Evolutionary conservation across 2,113 vertebrate species (phyloP).

Genomic region (Kobus ellipsiprymnus): DNA sequence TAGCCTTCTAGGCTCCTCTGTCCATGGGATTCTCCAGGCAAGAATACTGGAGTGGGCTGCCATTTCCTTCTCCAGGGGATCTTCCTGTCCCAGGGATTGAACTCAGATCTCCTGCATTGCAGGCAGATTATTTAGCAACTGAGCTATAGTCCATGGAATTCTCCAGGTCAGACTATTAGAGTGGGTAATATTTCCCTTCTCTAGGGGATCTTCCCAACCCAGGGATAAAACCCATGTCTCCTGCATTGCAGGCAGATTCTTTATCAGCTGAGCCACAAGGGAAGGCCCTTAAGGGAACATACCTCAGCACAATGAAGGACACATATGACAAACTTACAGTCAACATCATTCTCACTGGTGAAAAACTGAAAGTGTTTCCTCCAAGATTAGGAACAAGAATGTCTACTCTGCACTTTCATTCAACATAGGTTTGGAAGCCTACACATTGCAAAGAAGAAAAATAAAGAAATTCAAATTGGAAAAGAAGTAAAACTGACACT

Average conservation of each 20-base stretch:
- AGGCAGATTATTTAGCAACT: background rate
- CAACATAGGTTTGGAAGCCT: background rate
- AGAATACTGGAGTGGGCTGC: background rate
- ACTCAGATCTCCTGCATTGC: background rate
- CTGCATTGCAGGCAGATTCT: background rate
- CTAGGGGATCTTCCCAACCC: background rate
- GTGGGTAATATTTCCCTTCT: background rate
- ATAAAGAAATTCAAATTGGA: background rate
- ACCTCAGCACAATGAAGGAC: background rate
- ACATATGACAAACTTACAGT: background rate
- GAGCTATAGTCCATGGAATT: background rate
- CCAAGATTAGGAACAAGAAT: background rate
- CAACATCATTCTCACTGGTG: background rate
- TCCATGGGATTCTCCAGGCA: background rate
- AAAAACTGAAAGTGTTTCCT: background rate
- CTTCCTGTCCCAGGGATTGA: rapidly evolving
- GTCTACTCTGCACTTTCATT: background rate
- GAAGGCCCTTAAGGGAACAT: background rate
- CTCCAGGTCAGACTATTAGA: background rate
- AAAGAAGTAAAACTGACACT: background rate
- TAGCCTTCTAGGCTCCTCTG: background rate
- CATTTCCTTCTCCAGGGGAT: background rate
- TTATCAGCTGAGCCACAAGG: background rate
- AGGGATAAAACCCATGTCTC: background rate
- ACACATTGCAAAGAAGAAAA: background rate